phyloP scores from a whole-genome alignment of 2,797 vertebrate species.

The Sebastes alutus region DNA sequence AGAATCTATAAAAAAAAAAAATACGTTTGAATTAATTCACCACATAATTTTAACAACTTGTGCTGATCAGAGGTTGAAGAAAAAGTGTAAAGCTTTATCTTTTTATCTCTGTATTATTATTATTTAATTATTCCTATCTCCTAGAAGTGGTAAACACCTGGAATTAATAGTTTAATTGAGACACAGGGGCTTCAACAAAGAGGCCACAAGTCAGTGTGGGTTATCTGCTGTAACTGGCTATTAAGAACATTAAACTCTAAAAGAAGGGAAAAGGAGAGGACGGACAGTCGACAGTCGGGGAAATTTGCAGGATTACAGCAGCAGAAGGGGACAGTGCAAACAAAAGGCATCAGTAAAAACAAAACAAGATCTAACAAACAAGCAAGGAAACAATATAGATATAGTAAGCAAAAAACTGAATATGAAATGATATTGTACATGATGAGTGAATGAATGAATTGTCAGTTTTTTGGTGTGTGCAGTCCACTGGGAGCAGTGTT shows the following conservation, averaged over 20 bases:
- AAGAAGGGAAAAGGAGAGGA: background rate
- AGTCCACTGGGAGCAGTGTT: background rate
- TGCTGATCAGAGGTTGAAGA: too few relatives aligned
- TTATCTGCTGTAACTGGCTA: background rate
- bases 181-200: background rate
- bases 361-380: too few relatives aligned
- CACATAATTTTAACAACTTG: background rate
- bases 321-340: too few relatives aligned
- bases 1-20: too few relatives aligned
- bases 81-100: too few relatives aligned
- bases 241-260: background rate
- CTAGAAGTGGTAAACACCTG: background rate
- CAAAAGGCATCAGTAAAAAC: too few relatives aligned
- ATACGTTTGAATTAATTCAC: background rate
- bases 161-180: background rate
- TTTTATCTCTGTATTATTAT: too few relatives aligned
- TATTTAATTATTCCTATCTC: background rate
- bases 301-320: too few relatives aligned
- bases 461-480: background rate
- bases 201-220: background rate
- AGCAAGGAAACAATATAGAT: too few relatives aligned
- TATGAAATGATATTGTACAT: background rate
- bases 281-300: background rate
- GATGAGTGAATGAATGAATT: background rate
- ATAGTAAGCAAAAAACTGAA: too few relatives aligned